These are phyloP conservation scores for Leucosticte australis DNA, from an alignment of 2,113 vertebrate species.

Conservation along the genomic window DNA sequence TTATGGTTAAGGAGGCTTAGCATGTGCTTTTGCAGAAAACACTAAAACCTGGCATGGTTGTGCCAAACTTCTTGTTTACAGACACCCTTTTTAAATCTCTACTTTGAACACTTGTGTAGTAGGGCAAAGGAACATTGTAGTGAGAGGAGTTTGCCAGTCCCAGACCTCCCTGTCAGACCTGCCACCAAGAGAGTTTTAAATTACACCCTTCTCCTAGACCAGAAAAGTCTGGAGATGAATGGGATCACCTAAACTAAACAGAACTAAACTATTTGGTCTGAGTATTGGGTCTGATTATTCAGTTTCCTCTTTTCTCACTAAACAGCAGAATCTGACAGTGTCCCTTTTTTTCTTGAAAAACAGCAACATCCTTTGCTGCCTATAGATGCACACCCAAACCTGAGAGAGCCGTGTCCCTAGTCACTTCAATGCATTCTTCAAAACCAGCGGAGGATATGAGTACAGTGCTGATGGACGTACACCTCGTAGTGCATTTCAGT, in stretches of 20 bases:
- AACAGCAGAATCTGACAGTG: neutral
- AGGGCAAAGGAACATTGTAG: neutral
- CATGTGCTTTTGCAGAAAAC: neutral
- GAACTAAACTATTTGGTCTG: neutral
- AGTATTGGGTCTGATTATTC: neutral
- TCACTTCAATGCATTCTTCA: neutral
- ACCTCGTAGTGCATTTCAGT: neutral
- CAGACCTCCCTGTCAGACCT: neutral
- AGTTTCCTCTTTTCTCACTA: neutral
- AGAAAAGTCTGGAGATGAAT: neutral
- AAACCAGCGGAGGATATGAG: neutral
- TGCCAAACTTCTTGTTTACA: neutral
- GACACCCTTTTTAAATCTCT: neutral
- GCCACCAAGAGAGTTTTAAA: neutral
- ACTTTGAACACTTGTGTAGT: neutral
- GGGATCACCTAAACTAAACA: neutral
- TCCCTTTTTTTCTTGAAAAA: neutral
- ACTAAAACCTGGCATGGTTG: neutral
- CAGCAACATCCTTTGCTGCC: neutral
- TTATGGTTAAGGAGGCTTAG: neutral
- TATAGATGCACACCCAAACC: neutral
- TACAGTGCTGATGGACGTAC: neutral
- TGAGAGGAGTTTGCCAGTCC: neutral
- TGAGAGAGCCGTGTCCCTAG: accelerated
- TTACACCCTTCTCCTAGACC: neutral